A percentile compares a stretch with the other conserved stretches of the same genome.
These are phyloP conservation scores for Onthophagus taurus DNA, from an alignment of 1,140 invertebrate genomes.

Conservation along the genomic window DNA sequence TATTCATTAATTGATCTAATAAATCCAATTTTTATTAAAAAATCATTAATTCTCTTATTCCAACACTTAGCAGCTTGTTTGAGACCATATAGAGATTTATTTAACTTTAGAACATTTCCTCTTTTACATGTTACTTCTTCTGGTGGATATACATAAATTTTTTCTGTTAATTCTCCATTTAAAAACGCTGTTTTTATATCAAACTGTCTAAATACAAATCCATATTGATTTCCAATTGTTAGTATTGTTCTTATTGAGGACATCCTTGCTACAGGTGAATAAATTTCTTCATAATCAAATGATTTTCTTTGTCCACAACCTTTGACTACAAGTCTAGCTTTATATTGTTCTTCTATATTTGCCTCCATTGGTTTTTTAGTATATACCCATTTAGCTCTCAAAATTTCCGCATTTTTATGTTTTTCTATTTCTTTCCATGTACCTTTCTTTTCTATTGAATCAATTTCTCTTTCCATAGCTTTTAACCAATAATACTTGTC, in stretches of 20 bases:
- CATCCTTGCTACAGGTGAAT: slow-evolving; percentile 32
- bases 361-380: not conserved
- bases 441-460: too few species aligned
- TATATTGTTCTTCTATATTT: slow-evolving; percentile 21
- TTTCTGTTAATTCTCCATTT: slow-evolving; percentile 35
- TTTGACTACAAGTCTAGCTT: slow-evolving; percentile 37
- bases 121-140: slow-evolving; percentile 15
- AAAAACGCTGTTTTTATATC: slow-evolving; percentile 40
- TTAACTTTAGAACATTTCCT: slow-evolving; percentile 6
- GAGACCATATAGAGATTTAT: slow-evolving; percentile 6
- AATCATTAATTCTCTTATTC: slow-evolving; percentile 11
- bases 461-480: too few species aligned
- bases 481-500: too few species aligned
- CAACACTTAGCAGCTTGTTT: slow-evolving; percentile 7
- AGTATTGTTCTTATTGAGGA: slow-evolving; percentile 35
- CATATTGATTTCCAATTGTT: slow-evolving; percentile 29
- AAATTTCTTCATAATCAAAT: slow-evolving; percentile 37
- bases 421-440: too few species aligned
- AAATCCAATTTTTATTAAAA: slow-evolving; percentile 16
- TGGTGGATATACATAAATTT: slow-evolving; percentile 35
- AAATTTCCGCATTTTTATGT: too few species aligned
- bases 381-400: too few species aligned
- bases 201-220: slow-evolving; percentile 31
- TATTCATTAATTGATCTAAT: slow-evolving; percentile 5
- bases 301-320: slow-evolving; percentile 35